Conservation (phyloP, 2,888 invertebrate species). For the Leptopilina syphax region DNA sequence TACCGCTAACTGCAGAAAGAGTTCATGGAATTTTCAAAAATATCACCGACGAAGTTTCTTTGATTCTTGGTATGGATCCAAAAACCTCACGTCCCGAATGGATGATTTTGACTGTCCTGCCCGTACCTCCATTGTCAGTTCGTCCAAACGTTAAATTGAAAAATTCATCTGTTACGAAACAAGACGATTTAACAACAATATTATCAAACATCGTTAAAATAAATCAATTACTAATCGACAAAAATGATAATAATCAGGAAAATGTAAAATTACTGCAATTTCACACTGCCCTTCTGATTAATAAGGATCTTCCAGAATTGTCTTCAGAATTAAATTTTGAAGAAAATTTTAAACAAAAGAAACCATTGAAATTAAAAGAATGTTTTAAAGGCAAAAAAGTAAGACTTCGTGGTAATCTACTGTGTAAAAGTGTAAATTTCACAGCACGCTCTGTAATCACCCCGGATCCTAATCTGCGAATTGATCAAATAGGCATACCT, state of each 20-base stretch:
- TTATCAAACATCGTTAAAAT: constrained; percentile 98
- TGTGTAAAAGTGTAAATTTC: constrained; percentile 99
- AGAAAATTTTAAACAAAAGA: constrained; percentile 93
- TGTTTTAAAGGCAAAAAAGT: constrained; percentile 99
- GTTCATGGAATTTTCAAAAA: constrained; percentile 98
- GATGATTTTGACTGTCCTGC: constrained; percentile 99
- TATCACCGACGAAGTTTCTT: constrained; percentile 97
- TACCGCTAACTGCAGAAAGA: constrained; percentile 93
- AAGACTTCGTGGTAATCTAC: constrained; percentile 98
- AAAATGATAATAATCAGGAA: constrained; percentile 85
- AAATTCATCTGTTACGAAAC: constrained; percentile 98
- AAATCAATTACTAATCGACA: constrained; percentile 78
- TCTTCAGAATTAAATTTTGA: constrained; percentile 87
- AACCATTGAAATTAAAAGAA: constrained; percentile 98
- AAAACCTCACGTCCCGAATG: constrained; percentile 98
- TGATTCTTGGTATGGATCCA: constrained; percentile 96
- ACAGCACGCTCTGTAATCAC: constrained; percentile 98
- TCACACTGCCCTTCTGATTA: constrained; percentile 98
- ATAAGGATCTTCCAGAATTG: constrained; percentile 99
- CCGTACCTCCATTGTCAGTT: constrained; percentile 97
- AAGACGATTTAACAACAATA: constrained; percentile 99
- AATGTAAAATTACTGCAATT: constrained; percentile 99
- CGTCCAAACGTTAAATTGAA: constrained; percentile 96
- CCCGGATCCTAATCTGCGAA: constrained; percentile 98
- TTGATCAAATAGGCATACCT: constrained; percentile 98